Base-by-base conservation (phyloP, 23 tunicate genomes). In the Ciona savignyi region DNA sequence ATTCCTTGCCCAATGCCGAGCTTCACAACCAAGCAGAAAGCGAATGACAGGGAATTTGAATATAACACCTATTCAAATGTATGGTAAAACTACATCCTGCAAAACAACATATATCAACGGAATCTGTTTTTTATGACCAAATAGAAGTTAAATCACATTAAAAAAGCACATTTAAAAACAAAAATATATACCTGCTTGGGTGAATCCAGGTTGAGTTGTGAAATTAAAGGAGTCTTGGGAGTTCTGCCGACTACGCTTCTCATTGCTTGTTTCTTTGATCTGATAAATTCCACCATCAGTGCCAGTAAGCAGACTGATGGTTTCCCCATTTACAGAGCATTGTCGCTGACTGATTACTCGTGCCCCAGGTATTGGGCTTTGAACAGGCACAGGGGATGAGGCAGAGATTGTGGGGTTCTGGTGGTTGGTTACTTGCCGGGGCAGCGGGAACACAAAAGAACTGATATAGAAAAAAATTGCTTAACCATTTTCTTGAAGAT, bases 391-490 rank as follows among this genome's bases (percentile, higher is more conserved):
- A 21, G 80, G 80, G 20, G 80, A 75, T n/a, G 63, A 51, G 27
- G 76, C 29, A 34, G 19, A 11, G 19, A 71, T 24, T 34, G 63
- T 35, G 76, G 63, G 25, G 69, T 22, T 74, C 32, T 74, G 78
- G 51, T 60, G 78, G 22, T 60, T 48, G 27, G 65, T 25, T 30
- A 32, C 34, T 23, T 31, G 42, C 56, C 56, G 51, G 23, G 87
- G 73, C 1, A 68, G 25, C 25, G 87, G 87, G 48, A 82, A 82
- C 34, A 75, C 60, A 27, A 82, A 82, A 6, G 87, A 70, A 27
- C 87, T 74, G 61, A 49, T 11, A 49, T 49, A 49, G 20, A 49
- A 20, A 11, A 49, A 49, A 49, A 49, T 11, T 49, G 20, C 61
- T 49, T 11, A 49, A 49, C 61, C 15, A 11, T n/a, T n/a, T n/a